Percentiles rank a stretch among this genome's conserved stretches.
Evolutionary conservation across 2,113 vertebrate genomes (phyloP).

Genomic region (Syngnathoides biaculeatus): DNA sequence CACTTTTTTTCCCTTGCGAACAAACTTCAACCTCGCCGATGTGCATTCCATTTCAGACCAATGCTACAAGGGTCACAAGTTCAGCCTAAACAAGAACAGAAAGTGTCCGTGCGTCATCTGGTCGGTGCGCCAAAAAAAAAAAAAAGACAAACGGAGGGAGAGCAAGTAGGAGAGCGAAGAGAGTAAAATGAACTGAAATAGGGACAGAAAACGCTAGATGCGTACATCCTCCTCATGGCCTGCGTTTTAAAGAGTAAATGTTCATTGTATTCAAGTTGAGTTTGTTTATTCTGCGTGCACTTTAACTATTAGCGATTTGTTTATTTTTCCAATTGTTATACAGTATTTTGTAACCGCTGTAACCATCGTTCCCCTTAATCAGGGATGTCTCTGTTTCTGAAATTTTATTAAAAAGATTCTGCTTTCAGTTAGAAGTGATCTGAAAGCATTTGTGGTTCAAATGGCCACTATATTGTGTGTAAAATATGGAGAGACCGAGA

Average conservation of each 20-base stretch:
- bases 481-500: constrained; percentile 20
- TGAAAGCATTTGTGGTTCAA: constrained; percentile 18
- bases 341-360: constrained; percentile 7
- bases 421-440: constrained; percentile 28
- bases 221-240: background rate
- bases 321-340: background rate
- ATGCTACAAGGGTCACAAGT: constrained; percentile 40
- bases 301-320: background rate
- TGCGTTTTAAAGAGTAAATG: constrained; percentile 4
- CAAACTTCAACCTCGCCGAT: constrained; percentile 35
- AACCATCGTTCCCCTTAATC: constrained; percentile 15
- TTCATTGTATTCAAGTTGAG: constrained; percentile 6
- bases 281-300: constrained; percentile 7
- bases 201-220: constrained; percentile 5
- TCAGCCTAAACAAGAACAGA: constrained; percentile 16
- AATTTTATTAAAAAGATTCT: constrained; percentile 34
- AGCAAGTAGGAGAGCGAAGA: constrained; percentile 8
- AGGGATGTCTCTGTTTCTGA: constrained; percentile 10
- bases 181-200: background rate
- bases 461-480: constrained; percentile 7
- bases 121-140: constrained; percentile 9
- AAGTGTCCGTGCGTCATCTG: constrained; percentile 37
- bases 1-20: constrained; percentile 23
- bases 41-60: constrained; percentile 43
- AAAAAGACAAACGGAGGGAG: constrained; percentile 13